Evolutionary conservation across 2,797 vertebrate genomes (phyloP).

Genomic region (Discoglossus pictus): DNA sequence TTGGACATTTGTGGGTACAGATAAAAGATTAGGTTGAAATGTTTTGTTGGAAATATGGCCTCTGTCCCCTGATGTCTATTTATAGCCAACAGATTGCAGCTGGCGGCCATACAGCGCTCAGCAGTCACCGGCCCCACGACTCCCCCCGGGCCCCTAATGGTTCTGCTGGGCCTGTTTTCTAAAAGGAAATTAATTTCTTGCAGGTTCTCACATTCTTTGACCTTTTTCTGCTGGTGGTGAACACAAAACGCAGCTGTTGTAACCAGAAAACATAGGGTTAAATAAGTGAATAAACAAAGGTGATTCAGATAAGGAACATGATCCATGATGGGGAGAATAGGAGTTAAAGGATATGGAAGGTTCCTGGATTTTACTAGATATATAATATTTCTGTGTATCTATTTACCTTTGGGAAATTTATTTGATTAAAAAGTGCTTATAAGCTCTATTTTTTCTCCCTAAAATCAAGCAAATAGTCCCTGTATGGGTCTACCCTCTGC

Average conservation of each 20-base stretch:
- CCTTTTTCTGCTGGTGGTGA: neutral
- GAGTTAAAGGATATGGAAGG: too few species aligned
- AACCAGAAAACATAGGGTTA: neutral
- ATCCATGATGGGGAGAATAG: too few species aligned
- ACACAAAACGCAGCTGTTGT: too few species aligned
- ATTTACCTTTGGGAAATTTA: too few species aligned
- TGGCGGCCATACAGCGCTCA: neutral
- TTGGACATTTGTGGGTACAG: neutral
- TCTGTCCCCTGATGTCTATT: neutral
- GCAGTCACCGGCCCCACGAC: neutral
- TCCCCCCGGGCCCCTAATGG: conserved; percentile 4
- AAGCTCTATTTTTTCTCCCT: too few species aligned
- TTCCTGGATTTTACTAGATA: too few species aligned
- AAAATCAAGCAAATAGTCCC: too few species aligned
- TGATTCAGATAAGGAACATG: too few species aligned
- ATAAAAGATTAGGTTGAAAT: neutral
- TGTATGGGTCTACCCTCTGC: too few species aligned
- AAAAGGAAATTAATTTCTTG: conserved; percentile 11
- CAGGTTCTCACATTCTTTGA: conserved; percentile 22
- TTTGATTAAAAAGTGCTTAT: too few species aligned
- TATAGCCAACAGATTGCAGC: neutral
- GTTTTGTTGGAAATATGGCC: conserved; percentile 13
- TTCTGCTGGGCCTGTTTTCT: neutral
- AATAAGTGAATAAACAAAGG: too few species aligned
- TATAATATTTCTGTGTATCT: too few species aligned